Evolutionary conservation across 2,113 vertebrate genomes (phyloP), one percentile per base, ranked within the genome.

Genomic region (Daboia siamensis): DNA sequence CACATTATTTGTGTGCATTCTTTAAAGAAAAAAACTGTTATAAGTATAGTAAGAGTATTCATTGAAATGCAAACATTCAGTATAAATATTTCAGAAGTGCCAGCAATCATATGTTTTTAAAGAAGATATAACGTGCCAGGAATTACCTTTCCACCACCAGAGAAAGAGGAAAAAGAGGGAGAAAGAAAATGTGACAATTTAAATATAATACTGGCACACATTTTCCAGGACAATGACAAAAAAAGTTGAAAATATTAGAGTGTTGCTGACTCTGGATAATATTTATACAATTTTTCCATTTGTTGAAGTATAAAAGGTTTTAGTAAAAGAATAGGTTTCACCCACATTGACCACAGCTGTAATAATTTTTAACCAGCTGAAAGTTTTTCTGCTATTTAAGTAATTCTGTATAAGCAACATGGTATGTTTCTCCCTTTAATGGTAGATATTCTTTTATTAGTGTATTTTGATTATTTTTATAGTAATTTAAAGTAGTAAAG

Each of bases 381-480:
- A 94, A 96, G 94, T 94, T 95, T 94, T 94, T 39, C 92, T 95
- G 95, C 95, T 97, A 97, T 98, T 98, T 98, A 97, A 97, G 97
- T 98, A 96, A 97, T 96, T 98, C 97, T 96, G 96, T 97, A 97
- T 98, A 98, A 98, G 98, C 98, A 98, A 95, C 97, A 93, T 92
- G 93, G 96, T 94, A 96, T 95, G 96, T 97, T 96, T 93, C 95
- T 93, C 96, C 94, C 96, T 98, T 96, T 97, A 97, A 96, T 97
- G 91, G 97, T 97, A 96, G 95, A 96, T 95, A 97, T 97, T 96
- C 95, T 98, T 96, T 61, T 93, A 96, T 95, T 96, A 95, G 91
- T 93, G 94, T 91, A 95, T 90, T 92, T 97, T 94, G 95, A 51
- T 96, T 88, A 94, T 91, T 89, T 89, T 97, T 97, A 95, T 89